These are phyloP conservation scores for Drosophila acutilabella DNA, from an alignment of 2,888 invertebrate species.

Conservation along the genomic window DNA sequence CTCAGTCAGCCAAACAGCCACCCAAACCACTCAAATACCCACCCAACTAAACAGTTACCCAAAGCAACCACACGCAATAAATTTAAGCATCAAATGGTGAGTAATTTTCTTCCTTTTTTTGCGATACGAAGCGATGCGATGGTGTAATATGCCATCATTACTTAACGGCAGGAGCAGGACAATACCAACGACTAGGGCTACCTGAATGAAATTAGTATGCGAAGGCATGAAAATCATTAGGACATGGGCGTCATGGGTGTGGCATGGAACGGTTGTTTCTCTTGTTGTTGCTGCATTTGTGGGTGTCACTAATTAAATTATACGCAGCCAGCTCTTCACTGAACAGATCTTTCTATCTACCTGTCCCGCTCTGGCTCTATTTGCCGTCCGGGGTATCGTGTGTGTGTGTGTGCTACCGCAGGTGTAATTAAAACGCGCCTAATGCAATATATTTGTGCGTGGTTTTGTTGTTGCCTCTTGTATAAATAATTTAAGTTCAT, in stretches of 20 bases:
- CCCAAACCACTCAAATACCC: slow-evolving; percentile 1
- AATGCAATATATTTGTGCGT: slow-evolving; percentile 70
- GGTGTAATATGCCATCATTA: slow-evolving; percentile 66
- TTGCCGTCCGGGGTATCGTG: not conserved
- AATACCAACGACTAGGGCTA: slow-evolving; percentile 16
- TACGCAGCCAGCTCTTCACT: slow-evolving; percentile 55
- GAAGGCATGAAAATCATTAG: slow-evolving; percentile 78
- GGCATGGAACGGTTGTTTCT: slow-evolving; percentile 16
- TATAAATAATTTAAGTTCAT: slow-evolving; percentile 69
- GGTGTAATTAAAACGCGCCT: slow-evolving; percentile 75
- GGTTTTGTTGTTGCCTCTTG: slow-evolving; percentile 39
- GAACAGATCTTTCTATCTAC: slow-evolving; percentile 9
- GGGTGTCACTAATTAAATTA: slow-evolving; percentile 78
- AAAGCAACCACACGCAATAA: slow-evolving; percentile 60
- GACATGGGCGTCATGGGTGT: slow-evolving; percentile 34
- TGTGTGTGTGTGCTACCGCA: slow-evolving; percentile 53
- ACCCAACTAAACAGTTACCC: slow-evolving; percentile 14
- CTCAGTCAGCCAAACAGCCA: not conserved
- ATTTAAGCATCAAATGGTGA: slow-evolving; percentile 76
- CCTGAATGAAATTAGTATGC: slow-evolving; percentile 75
- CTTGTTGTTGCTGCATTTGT: slow-evolving; percentile 52
- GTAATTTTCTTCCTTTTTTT: slow-evolving; percentile 54
- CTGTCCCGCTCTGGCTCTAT: not conserved
- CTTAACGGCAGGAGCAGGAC: slow-evolving; percentile 45
- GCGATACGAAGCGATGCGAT: slow-evolving; percentile 27